These are phyloP conservation scores for Alcedo quadribrachys DNA, from an alignment of 2,797 vertebrate genomes.

Conservation along the genomic window DNA sequence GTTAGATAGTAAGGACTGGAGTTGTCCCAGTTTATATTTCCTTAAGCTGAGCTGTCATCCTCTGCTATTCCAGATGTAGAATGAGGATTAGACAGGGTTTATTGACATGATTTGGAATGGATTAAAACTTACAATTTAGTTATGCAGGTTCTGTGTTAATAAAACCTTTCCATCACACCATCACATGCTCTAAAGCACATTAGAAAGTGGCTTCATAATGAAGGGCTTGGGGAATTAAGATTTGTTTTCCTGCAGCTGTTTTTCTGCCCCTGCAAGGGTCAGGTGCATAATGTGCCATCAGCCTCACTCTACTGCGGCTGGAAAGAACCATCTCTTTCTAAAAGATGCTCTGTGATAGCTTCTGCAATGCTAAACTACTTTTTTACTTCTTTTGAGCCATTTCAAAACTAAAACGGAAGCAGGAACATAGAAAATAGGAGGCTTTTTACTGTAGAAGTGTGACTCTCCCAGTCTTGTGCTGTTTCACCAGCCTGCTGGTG, in stretches of 20 bases:
- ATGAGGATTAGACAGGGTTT: conserved; percentile 8
- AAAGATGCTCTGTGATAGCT: background rate
- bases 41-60: background rate
- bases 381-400: background rate
- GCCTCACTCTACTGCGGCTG: background rate
- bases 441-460: background rate
- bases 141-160: conserved; percentile 50
- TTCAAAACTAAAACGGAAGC: background rate
- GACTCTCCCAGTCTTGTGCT: background rate
- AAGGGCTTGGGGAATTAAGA: conserved; percentile 35
- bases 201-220: background rate
- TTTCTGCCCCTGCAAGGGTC: conserved; percentile 17
- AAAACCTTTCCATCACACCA: conserved; percentile 37
- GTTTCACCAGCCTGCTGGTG: background rate
- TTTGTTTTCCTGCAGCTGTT: conserved; percentile 44
- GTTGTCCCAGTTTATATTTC: background rate
- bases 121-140: conserved; percentile 43
- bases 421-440: background rate
- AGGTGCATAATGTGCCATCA: background rate
- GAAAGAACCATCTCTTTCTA: background rate
- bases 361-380: background rate
- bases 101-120: background rate
- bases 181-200: conserved; percentile 2
- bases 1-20: background rate
- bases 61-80: background rate